These are phyloP conservation scores for Spisula subtruncata DNA, from an alignment of 2,888 invertebrate genomes.

Conservation along the genomic window DNA sequence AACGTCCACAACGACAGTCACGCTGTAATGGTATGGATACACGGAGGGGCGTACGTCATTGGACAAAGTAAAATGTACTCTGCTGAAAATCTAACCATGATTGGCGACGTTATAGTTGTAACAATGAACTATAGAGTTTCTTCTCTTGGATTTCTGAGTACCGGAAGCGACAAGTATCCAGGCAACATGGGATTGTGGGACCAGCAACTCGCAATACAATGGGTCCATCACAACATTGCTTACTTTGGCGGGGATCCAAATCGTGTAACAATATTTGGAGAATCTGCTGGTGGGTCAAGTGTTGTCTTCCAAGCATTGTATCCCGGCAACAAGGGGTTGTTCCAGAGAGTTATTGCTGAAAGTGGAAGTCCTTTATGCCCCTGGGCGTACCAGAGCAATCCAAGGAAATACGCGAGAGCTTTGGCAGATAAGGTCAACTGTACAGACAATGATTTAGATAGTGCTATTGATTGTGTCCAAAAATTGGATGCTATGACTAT, in stretches of 20 bases:
- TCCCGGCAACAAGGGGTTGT: constrained; percentile 94
- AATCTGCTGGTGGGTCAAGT: constrained; percentile 97
- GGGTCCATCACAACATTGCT: constrained; percentile 85
- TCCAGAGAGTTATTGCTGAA: constrained; percentile 94
- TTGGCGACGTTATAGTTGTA: constrained; percentile 73
- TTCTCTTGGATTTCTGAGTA: constrained; percentile 78
- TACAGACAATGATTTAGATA: constrained; percentile 90
- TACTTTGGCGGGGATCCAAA: constrained; percentile 92
- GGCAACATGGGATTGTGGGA: constrained; percentile 94
- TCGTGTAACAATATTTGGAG: constrained; percentile 98
- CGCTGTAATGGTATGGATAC: constrained; percentile 75
- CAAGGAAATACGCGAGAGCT: constrained; percentile 92
- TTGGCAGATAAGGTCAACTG: constrained; percentile 95
- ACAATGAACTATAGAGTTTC: constrained; percentile 78
- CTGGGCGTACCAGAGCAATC: constrained; percentile 96
- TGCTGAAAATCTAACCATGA: constrained; percentile 70
- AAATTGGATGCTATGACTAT: constrained; percentile 63
- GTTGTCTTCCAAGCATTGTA: constrained; percentile 93
- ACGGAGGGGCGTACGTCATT: constrained; percentile 73
- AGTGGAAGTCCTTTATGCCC: constrained; percentile 97
- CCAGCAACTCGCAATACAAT: constrained; percentile 94
- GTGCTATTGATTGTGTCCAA: constrained; percentile 93
- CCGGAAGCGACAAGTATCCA: constrained; percentile 70
- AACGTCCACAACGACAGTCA: constrained; percentile 8
- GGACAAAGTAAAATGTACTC: constrained; percentile 74